Evolutionary conservation across 2,113 vertebrate genomes (phyloP).

Genomic region (Rhea americana): DNA sequence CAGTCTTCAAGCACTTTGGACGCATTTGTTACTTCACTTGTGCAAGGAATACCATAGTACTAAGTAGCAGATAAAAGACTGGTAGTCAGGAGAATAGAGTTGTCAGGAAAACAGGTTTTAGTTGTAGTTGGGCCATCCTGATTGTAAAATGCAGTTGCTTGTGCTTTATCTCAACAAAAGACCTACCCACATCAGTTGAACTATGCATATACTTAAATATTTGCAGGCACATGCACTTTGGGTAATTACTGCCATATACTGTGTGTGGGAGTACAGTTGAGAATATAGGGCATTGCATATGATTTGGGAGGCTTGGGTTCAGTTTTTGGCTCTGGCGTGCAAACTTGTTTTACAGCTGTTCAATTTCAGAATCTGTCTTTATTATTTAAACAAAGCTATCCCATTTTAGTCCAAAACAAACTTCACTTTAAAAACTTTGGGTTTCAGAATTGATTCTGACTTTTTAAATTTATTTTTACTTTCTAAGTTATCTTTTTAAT

Average conservation of each 20-base stretch:
- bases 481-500: background rate
- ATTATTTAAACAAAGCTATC: background rate
- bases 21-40: background rate
- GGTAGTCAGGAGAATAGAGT: background rate
- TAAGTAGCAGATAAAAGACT: background rate
- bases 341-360: background rate
- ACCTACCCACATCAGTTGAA: background rate
- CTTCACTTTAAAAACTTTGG: background rate
- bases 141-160: background rate
- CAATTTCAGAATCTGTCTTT: background rate
- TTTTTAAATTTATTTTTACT: background rate
- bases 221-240: background rate
- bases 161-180: background rate
- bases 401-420: background rate
- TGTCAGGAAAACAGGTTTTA: background rate
- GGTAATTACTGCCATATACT: background rate
- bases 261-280: background rate
- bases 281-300: rapidly evolving
- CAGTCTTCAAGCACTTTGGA: rapidly evolving
- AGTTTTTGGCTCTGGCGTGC: background rate
- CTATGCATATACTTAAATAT: background rate
- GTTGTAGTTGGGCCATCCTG: background rate
- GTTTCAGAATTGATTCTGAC: background rate
- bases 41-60: background rate
- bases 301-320: background rate